Percentiles rank a stretch among this genome's conserved stretches.
phyloP scores from a whole-genome alignment of 1,140 invertebrate species.

The Eumaeus atala region DNA sequence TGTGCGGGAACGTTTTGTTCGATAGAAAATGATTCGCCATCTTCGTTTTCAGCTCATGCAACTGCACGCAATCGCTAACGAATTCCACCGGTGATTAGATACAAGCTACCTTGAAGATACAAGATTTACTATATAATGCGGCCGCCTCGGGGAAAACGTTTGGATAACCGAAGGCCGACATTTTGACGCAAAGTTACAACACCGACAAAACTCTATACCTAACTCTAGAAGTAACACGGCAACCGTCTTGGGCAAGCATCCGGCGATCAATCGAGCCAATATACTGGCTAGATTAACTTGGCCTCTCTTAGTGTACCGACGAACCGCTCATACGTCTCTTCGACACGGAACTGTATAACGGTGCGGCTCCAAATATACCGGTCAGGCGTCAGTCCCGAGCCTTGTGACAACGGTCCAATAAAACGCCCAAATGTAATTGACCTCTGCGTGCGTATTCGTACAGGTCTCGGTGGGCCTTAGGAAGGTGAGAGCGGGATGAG shows the following conservation, averaged over 20 bases:
- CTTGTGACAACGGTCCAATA: not conserved
- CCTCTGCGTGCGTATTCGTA: constrained; percentile 12
- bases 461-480: constrained; percentile 7
- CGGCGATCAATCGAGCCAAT: constrained; percentile 62
- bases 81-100: constrained; percentile 13
- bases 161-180: constrained; percentile 20
- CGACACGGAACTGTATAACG: constrained; percentile 7
- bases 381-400: constrained; percentile 2
- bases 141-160: constrained; percentile 16
- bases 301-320: constrained; percentile 25
- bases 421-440: constrained; percentile 20
- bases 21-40: constrained; percentile 4
- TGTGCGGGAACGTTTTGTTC: not conserved
- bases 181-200: constrained; percentile 34
- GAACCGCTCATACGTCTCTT: constrained; percentile 19
- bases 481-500: constrained; percentile 30
- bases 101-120: constrained; percentile 19
- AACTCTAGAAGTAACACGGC: constrained; percentile 30
- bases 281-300: constrained; percentile 38
- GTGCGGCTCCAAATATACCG: constrained; percentile 15
- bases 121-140: constrained; percentile 17
- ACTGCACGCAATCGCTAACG: constrained; percentile 1
- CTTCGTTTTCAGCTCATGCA: constrained; percentile 3
- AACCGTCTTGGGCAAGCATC: constrained; percentile 61
- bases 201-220: constrained; percentile 39